These are phyloP conservation scores for Tolypeutes matacus DNA, from an alignment of 2,797 vertebrate species.

Conservation along the genomic window DNA sequence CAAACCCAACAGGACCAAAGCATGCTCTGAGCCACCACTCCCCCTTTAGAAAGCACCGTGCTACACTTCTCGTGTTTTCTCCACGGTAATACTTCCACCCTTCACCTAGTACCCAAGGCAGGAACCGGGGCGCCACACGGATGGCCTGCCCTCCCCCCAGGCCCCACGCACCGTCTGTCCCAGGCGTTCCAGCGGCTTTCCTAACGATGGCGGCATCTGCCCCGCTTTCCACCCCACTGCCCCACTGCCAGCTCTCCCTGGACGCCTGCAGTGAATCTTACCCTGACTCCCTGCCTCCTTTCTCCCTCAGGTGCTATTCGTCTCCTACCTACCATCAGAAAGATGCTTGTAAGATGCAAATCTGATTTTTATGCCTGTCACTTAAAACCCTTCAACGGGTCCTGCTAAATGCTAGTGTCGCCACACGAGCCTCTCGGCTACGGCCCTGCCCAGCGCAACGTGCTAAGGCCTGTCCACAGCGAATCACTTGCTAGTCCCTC, in stretches of 20 bases:
- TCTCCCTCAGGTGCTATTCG: background rate
- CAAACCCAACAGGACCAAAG: conserved; percentile 27
- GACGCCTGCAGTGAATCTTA: background rate
- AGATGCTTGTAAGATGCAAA: background rate
- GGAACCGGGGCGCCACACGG: background rate
- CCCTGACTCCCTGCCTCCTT: background rate
- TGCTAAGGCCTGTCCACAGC: background rate
- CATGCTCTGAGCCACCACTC: background rate
- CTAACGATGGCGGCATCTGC: background rate
- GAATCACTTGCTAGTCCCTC: background rate
- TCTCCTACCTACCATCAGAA: background rate
- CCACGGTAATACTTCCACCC: background rate
- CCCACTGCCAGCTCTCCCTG: background rate
- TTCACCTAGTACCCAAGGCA: background rate
- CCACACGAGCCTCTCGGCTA: background rate
- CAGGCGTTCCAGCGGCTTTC: background rate
- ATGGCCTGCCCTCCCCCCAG: background rate
- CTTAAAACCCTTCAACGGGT: conserved; percentile 28
- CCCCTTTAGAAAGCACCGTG: background rate
- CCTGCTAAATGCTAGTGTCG: background rate
- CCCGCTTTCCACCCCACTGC: background rate
- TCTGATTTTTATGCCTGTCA: background rate
- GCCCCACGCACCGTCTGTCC: background rate
- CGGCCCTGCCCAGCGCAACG: background rate
- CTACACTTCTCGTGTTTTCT: background rate